phyloP scores from a whole-genome alignment of 2,113 vertebrate genomes.

The Microcebus tavaratra region DNA sequence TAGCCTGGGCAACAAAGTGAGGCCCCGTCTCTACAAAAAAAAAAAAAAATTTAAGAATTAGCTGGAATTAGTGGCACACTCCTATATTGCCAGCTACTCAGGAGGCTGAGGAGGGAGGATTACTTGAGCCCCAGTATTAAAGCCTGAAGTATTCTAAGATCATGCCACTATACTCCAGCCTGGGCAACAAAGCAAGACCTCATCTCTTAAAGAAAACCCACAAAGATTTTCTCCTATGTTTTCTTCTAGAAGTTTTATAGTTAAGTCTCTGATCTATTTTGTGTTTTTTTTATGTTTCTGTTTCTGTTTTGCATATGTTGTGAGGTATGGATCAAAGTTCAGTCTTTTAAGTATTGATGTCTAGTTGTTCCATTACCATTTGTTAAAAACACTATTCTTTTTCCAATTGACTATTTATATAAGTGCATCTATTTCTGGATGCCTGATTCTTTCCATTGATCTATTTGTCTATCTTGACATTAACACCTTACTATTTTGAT shows the following conservation, averaged over 20 bases:
- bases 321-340: neutral
- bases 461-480: neutral
- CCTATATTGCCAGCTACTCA: no score
- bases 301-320: neutral
- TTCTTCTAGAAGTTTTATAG: neutral
- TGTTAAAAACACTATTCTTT: neutral
- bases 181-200: no score
- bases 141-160: no score
- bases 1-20: no score
- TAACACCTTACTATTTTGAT: neutral
- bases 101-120: no score
- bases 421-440: neutral
- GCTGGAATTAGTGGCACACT: no score
- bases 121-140: no score
- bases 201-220: neutral
- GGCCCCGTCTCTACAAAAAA: no score
- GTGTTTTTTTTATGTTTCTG: neutral
- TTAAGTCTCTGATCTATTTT: neutral
- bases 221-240: slow-evolving; percentile 10
- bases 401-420: neutral
- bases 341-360: neutral
- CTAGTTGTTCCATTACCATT: neutral
- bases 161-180: no score
- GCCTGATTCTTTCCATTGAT: neutral
- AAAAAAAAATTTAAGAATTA: no score